These are phyloP conservation scores for Acrocephalus scirpaceus DNA, from an alignment of 2,797 vertebrate genomes.

Conservation along the genomic window DNA sequence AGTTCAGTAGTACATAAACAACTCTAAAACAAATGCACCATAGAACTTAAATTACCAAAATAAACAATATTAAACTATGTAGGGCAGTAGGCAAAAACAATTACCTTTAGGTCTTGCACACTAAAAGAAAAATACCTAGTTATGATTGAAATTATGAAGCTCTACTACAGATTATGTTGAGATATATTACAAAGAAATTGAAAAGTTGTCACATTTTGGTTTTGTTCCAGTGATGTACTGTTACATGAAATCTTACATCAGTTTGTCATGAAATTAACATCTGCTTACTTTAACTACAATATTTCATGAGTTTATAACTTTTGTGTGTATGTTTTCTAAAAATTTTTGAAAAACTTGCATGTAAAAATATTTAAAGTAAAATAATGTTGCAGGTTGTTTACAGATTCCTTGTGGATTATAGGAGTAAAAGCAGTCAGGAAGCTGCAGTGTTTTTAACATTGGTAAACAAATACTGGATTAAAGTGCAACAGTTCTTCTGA, in stretches of 20 bases:
- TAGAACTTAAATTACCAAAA: slow-evolving; percentile 79
- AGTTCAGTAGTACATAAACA: slow-evolving; percentile 80
- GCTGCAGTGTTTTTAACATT: slow-evolving; percentile 75
- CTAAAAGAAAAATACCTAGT: slow-evolving; percentile 66
- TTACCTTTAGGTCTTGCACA: slow-evolving; percentile 58
- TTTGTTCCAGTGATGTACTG: slow-evolving; percentile 76
- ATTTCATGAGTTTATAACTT: neutral
- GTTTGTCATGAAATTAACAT: slow-evolving; percentile 58
- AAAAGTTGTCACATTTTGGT: slow-evolving; percentile 77
- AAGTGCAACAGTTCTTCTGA: slow-evolving; percentile 80
- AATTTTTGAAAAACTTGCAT: slow-evolving; percentile 50
- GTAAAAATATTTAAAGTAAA: slow-evolving; percentile 70
- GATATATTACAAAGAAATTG: slow-evolving; percentile 54
- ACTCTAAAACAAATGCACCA: slow-evolving; percentile 71
- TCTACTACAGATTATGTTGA: slow-evolving; percentile 50
- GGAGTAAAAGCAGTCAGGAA: slow-evolving; percentile 70
- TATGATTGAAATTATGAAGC: slow-evolving; percentile 58
- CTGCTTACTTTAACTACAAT: slow-evolving; percentile 41
- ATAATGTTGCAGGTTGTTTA: slow-evolving; percentile 61
- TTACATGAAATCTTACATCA: slow-evolving; percentile 65
- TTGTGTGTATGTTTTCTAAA: neutral
- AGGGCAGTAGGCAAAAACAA: slow-evolving; percentile 59
- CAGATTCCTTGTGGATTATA: slow-evolving; percentile 39
- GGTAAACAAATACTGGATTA: slow-evolving; percentile 90
- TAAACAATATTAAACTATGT: slow-evolving; percentile 67